Evolutionary conservation across 2,888 invertebrate genomes (phyloP), one percentile per base, ranked within the genome.

Genomic region (Lomographa bimaculata): DNA sequence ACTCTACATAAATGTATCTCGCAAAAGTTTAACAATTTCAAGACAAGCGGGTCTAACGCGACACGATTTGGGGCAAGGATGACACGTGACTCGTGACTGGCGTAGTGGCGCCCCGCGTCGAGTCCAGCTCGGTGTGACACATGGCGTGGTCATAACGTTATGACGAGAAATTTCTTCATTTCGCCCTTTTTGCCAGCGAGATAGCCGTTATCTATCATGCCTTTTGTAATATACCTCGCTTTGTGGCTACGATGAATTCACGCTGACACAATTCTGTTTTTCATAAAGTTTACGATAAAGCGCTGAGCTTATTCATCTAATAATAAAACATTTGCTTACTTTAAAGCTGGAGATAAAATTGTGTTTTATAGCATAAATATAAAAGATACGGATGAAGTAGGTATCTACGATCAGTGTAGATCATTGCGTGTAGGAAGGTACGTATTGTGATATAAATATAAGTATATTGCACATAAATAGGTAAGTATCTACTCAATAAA

Each of bases 81-180:
- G n/a, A n/a, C n/a, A n/a, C 65, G 50, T 76, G 75, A 73, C n/a
- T n/a, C 69, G 65, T 67, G 67, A 39, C 59, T n/a, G 56, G 66
- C 60, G 51, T 50, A 49, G 57, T 57, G 62, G 54, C 58, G 53
- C 46, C 48, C 17, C 17, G 17, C 27, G 27, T 17, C 11, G 9
- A 11, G 56, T 56, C 55, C 57, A 50, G 50, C 55, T 61, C 56
- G 41, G 53, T 61, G 70, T 73, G 78, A 79, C 76, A 73, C 64
- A 72, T 74, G 74, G 71, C 71, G 50, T 57, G 67, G 64, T 68
- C 66, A 67, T 77, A 71, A 75, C 64, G 65, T 69, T 77, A 71
- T 71, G 71, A 73, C 65, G 65, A 66, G 67, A 71, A 72, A 73
- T 72, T 70, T 69, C 73, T 77, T 75, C 72, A 74, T 73, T 69